These are phyloP conservation scores for Calliopsis andreniformis DNA, from an alignment of 1,140 invertebrate species.

Conservation along the genomic window DNA sequence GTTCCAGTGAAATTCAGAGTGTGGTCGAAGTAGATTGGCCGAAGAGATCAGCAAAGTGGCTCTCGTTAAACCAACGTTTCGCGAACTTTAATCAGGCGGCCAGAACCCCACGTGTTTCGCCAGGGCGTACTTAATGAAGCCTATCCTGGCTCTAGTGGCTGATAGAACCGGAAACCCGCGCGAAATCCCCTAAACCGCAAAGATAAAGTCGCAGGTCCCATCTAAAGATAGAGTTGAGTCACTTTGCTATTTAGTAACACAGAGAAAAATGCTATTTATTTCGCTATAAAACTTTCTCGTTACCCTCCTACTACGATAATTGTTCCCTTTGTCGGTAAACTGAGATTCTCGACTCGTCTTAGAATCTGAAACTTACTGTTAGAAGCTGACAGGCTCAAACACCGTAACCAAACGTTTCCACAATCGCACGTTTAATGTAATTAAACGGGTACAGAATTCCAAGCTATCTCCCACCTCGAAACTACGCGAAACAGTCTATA, in stretches of 20 bases:
- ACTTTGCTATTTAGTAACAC: not conserved
- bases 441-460: conserved; percentile 18
- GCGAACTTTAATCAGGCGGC: conserved; percentile 61
- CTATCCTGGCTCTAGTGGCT: conserved; percentile 27
- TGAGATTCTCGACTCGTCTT: no score
- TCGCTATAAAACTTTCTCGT: not conserved
- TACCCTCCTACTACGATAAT: not conserved
- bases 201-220: conserved; percentile 47
- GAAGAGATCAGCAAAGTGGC: conserved; percentile 56
- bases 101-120: conserved; percentile 7
- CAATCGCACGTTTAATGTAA: conserved; percentile 37
- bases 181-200: conserved; percentile 50
- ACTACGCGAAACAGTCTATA: conserved; percentile 17
- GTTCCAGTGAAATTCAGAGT: conserved; percentile 21
- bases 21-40: conserved; percentile 52
- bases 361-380: not conserved
- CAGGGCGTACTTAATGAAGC: conserved; percentile 52
- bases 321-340: not conserved
- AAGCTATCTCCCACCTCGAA: not conserved
- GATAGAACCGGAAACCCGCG: conserved; percentile 35
- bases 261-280: not conserved
- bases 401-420: not conserved
- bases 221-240: conserved; percentile 15
- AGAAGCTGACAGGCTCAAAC: not conserved
- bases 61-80: conserved; percentile 42